Percentiles rank a stretch among this genome's conserved stretches.
Conservation (phyloP, 2,888 invertebrate species). For the Sinotaia quadrata region DNA sequence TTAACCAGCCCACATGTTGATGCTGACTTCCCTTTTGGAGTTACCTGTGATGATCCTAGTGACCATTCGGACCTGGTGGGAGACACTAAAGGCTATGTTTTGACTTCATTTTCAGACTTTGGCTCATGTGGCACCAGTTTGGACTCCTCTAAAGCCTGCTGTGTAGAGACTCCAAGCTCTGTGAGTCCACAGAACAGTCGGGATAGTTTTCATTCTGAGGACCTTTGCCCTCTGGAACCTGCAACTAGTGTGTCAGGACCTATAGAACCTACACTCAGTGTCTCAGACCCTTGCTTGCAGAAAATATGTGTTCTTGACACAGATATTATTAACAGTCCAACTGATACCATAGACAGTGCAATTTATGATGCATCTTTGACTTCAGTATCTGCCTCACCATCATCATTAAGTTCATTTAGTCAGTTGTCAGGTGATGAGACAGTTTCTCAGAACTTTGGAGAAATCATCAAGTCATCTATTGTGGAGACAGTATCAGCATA, state of each 20-base stretch:
- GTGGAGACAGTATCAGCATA: slow-evolving; percentile 83
- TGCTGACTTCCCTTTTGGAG: slow-evolving; percentile 9
- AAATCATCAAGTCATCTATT: slow-evolving; percentile 93
- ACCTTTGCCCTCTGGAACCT: slow-evolving; percentile 23
- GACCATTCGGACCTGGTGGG: slow-evolving; percentile 4
- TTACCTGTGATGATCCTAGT: slow-evolving; percentile 3
- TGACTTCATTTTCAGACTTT: slow-evolving; percentile 20
- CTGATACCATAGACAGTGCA: slow-evolving; percentile 1
- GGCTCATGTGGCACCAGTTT: slow-evolving; percentile 6
- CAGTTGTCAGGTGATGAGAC: slow-evolving; percentile 32
- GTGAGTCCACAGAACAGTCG: slow-evolving; percentile 28
- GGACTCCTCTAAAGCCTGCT: slow-evolving; percentile 14
- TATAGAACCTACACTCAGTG: slow-evolving; percentile 11
- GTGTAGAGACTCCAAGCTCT: slow-evolving; percentile 13
- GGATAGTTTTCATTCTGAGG: slow-evolving; percentile 28
- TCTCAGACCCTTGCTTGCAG: slow-evolving; percentile 5
- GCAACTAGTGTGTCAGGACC: slow-evolving; percentile 24
- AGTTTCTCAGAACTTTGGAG: slow-evolving; percentile 79
- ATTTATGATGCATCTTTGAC: slow-evolving; percentile 13
- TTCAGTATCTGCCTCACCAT: slow-evolving; percentile 6
- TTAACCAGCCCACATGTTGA: slow-evolving; percentile 21
- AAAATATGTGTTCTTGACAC: neutral
- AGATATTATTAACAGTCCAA: neutral
- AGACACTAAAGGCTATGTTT: slow-evolving; percentile 17
- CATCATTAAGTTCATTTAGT: slow-evolving; percentile 8